Percentiles rank a stretch among this genome's conserved stretches.
phyloP scores from a whole-genome alignment of 2,113 vertebrate species.

The Nannospalax galili region DNA sequence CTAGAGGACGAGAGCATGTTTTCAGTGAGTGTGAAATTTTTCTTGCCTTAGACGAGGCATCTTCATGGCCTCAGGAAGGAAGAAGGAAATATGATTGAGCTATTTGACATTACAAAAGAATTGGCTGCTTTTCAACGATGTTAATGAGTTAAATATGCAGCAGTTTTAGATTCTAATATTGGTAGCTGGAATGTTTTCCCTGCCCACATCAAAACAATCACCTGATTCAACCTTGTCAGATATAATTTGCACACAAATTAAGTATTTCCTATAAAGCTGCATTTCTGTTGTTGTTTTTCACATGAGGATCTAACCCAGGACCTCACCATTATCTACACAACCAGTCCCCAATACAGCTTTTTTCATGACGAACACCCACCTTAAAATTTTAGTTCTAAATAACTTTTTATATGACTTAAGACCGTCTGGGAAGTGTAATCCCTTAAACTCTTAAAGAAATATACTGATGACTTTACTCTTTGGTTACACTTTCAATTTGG shows the following conservation, averaged over 20 bases:
- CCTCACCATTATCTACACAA: neutral
- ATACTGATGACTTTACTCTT: too few relatives aligned
- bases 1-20: neutral
- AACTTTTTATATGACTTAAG: too few relatives aligned
- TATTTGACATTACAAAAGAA: constrained; percentile 7
- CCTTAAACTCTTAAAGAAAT: too few relatives aligned
- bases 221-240: constrained; percentile 11
- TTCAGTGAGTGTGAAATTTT: neutral
- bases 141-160: constrained; percentile 16
- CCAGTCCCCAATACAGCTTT: neutral
- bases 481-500: too few relatives aligned
- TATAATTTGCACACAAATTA: constrained; percentile 14
- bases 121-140: constrained; percentile 44
- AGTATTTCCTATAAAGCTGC: constrained; percentile 3
- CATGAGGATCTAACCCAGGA: neutral
- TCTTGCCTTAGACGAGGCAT: constrained; percentile 46
- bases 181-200: neutral
- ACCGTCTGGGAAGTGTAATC: too few relatives aligned
- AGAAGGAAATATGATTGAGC: neutral
- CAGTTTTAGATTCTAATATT: constrained; percentile 41
- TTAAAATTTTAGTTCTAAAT: constrained; percentile 51
- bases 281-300: neutral
- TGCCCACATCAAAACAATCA: constrained; percentile 27
- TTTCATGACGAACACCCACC: constrained; percentile 3
- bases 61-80: neutral